Evolutionary conservation across 2,113 vertebrate species (phyloP).

Genomic region (Xiphophorus couchianus): DNA sequence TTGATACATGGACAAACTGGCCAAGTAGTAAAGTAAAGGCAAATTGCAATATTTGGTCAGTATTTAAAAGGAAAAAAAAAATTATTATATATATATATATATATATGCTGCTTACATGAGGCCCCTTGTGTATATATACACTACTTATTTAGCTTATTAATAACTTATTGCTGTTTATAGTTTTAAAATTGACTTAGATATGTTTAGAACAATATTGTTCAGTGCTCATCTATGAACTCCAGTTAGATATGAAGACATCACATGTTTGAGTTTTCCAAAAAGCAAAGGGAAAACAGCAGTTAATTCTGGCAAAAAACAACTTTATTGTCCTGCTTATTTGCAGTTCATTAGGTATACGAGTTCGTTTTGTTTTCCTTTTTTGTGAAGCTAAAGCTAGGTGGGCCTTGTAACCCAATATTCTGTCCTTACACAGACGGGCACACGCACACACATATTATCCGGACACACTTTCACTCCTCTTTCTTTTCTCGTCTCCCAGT

Average conservation of each 20-base stretch:
- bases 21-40: background rate
- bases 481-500: slow-evolving; percentile 74
- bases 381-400: slow-evolving; percentile 21
- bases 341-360: slow-evolving; percentile 1
- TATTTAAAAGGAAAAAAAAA: background rate
- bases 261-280: background rate
- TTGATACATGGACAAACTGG: background rate
- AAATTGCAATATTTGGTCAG: background rate
- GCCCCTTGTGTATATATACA: no score
- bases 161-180: no score
- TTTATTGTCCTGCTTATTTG: background rate
- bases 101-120: background rate
- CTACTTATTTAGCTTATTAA: background rate
- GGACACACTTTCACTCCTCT: slow-evolving; percentile 39
- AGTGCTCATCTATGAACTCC: background rate
- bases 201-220: background rate
- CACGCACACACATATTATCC: background rate
- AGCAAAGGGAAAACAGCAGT: background rate
- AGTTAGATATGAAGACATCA: no score
- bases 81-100: no score
- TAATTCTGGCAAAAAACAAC: background rate
- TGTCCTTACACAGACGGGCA: background rate
- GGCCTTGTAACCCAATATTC: slow-evolving; percentile 51
- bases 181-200: no score
- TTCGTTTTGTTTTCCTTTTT: slow-evolving; percentile 10